Conservation (phyloP, 2,113 vertebrate species). For the Regulus satrapa region DNA sequence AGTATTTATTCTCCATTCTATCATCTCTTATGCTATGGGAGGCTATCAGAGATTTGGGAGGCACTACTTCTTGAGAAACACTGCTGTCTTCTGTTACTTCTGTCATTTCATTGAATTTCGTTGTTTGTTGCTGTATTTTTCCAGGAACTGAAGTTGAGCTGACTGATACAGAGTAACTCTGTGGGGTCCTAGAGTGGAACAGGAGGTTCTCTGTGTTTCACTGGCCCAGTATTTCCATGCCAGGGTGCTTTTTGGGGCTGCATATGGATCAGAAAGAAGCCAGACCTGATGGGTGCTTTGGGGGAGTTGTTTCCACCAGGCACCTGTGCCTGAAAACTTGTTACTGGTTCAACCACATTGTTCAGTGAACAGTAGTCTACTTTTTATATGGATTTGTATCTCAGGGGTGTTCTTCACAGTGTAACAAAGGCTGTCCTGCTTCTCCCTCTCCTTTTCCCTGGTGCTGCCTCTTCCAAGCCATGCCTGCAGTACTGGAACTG, state of each 20-base stretch:
- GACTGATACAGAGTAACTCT: not conserved
- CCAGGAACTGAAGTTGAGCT: not conserved
- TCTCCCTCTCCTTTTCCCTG: not conserved
- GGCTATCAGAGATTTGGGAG: not conserved
- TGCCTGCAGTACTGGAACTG: not conserved
- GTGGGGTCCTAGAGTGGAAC: not conserved
- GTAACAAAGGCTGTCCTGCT: not conserved
- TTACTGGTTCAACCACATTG: not conserved
- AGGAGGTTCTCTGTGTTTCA: rapidly evolving
- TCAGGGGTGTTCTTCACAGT: not conserved
- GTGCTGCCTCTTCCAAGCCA: not conserved
- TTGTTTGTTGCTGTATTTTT: not conserved
- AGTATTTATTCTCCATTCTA: not conserved
- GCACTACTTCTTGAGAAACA: not conserved
- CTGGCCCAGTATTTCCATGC: rapidly evolving
- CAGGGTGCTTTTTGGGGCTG: not conserved
- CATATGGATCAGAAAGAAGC: not conserved
- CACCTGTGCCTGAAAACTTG: not conserved
- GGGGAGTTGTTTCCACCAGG: not conserved
- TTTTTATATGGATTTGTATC: not conserved
- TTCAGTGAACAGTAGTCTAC: not conserved
- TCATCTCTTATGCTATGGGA: not conserved
- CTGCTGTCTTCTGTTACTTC: not conserved
- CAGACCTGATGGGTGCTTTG: not conserved
- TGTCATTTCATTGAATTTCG: not conserved